Evolutionary conservation across 2,888 invertebrate genomes (phyloP), one percentile per base, ranked within the genome.

Genomic region (Tenthredo mesomela): DNA sequence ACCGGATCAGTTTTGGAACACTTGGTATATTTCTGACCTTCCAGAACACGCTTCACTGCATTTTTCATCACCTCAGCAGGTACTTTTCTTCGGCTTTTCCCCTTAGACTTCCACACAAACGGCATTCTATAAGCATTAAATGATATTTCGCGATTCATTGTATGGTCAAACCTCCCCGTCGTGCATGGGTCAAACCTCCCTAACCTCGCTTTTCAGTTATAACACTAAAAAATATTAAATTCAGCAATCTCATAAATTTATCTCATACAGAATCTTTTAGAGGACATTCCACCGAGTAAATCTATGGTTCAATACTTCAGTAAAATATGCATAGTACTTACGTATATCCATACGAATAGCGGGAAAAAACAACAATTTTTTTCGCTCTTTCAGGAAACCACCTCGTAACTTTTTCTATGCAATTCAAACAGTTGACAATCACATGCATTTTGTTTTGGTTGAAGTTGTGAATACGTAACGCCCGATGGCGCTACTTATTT

Each of bases 1-100:
- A 85, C 7, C 43, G 82, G 77, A 78, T 85, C 67, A 82, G 25
- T 67, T 82, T 65, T 82, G 21, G 65, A 82, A 43, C 82, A 82
- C 67, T 82, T 82, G 65, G 43, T 84, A 73, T 67, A 65, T 58
- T 73, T 73, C 37, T 73, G 18, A 73, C 21, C 40, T 43, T 77
- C 77, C 10, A 54, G 29, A 15, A 77, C 77, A 77, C 50, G 77
- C 77, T 77, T 54, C 29, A 77, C 77, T 25, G 77, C 5, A 54
- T 54, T 77, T 77, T 50, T 77, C 54, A 77, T 77, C 25, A 77
- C 50, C 33, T 77, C 77, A 10, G 77, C 77, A 77, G 77, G 50
- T 47, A 50, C 77, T 47, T 77, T 77, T 77, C 50, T 77, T 47
- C 47, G 54, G 77, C 47, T 50, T 54, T 18, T 50, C 1, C 54